A percentile compares a stretch with the other conserved stretches of the same genome.
phyloP scores from a whole-genome alignment of 2,888 invertebrate species.

The Liposcelis brunnea region DNA sequence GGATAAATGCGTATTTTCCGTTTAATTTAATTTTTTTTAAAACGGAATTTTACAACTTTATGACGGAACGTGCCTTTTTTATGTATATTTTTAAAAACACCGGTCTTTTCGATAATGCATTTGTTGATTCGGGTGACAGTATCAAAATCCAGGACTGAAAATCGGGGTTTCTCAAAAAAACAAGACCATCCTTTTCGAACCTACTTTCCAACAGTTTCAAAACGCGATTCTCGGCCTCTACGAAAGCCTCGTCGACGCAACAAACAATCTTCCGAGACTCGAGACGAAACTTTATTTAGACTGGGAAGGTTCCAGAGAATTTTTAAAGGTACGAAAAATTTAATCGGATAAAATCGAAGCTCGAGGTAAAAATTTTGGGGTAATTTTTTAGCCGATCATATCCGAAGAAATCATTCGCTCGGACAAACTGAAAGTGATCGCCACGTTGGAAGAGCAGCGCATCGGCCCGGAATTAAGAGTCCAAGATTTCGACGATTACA shows the following conservation, averaged over 20 bases:
- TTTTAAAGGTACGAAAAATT: conserved; percentile 16
- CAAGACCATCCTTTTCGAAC: conserved; percentile 50
- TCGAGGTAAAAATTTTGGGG: conserved; percentile 22
- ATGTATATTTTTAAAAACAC: conserved; percentile 11
- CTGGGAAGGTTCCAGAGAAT: conserved; percentile 25
- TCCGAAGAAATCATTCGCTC: conserved; percentile 45
- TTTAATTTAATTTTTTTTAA: neutral
- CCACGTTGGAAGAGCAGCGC: conserved; percentile 49
- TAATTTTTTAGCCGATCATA: conserved; percentile 48
- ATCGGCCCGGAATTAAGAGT: conserved; percentile 51
- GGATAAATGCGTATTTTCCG: too few relatives aligned
- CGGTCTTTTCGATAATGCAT: too few relatives aligned
- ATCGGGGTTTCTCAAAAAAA: conserved; percentile 39
- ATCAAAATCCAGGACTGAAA: conserved; percentile 48
- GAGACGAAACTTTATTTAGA: conserved; percentile 64
- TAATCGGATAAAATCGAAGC: conserved; percentile 22
- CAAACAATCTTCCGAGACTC: conserved; percentile 53
- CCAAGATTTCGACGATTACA: conserved; percentile 66
- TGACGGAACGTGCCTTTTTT: neutral
- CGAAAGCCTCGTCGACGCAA: conserved; percentile 55
- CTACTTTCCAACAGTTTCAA: conserved; percentile 55
- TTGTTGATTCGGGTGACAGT: conserved; percentile 33
- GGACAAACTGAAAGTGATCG: conserved; percentile 41
- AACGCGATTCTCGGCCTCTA: conserved; percentile 50
- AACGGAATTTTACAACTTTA: neutral